These are phyloP conservation scores for Laticauda colubrina DNA, from an alignment of 2,113 vertebrate genomes.

Conservation along the genomic window DNA sequence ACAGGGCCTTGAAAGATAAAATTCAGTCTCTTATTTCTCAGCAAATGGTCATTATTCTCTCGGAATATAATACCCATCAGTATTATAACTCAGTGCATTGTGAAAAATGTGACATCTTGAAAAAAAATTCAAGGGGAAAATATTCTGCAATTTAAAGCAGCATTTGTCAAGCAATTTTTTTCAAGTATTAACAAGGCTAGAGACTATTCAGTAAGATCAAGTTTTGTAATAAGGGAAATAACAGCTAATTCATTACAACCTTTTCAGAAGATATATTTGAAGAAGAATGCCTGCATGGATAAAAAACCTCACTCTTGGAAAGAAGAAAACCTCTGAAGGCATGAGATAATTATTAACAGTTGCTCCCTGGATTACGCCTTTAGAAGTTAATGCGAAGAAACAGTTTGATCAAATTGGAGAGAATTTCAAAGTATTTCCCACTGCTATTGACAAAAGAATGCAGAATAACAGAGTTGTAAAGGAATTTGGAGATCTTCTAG, in stretches of 20 bases:
- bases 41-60: not conserved
- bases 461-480: not conserved
- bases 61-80: not conserved
- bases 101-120: not conserved
- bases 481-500: too few species aligned
- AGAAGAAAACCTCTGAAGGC: not conserved
- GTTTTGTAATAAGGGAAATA: not conserved
- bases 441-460: not conserved
- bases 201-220: not conserved
- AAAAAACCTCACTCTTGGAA: not conserved
- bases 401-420: not conserved
- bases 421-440: not conserved
- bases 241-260: not conserved
- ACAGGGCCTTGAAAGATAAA: too few species aligned
- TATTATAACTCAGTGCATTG: not conserved
- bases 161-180: not conserved
- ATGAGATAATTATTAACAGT: not conserved
- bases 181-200: not conserved
- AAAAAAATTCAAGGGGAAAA: not conserved
- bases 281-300: not conserved
- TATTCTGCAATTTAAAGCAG: not conserved
- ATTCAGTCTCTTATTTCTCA: not conserved
- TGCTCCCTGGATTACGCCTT: not conserved
- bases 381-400: not conserved
- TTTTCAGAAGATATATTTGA: not conserved